Evolutionary conservation across 2,888 invertebrate genomes (phyloP), one percentile per base, ranked within the genome.

Genomic region (Epiblema foenella): DNA sequence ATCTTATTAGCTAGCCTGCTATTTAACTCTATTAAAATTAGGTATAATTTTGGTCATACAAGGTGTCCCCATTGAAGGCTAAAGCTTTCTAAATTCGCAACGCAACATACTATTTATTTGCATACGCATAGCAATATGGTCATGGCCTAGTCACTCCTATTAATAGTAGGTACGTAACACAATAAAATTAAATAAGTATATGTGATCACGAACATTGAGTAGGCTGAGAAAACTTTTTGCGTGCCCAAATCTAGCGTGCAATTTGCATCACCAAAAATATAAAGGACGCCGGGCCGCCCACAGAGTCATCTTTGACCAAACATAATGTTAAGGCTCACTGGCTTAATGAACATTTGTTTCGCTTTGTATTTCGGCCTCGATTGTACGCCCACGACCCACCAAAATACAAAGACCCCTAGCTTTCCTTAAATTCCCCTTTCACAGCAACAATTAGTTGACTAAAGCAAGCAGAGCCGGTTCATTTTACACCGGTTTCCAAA

Each of bases 281-380:
- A 77, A 76, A 77, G 77, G 75, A 69, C 71, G 73, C 77, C 77
- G 79, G 81, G 68, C 77, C 85, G 82, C 88, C 87, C 82, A 88
- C 87, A 76, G 72, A 63, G 73, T 74, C 64, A 77, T 74, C 73
- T 76, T 77, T 75, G 74, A 75, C 76, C 75, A 77, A 79, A 78
- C 68, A 76, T 75, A 78, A 72, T 69, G 78, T 75, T 64, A 54
- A 64, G 64, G 51, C 77, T 76, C 78, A 77, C 77, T 77, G 79
- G 76, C 75, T 71, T 75, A 72, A 72, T 51, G 72, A 72, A 54
- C 65, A 39, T 69, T 71, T 71, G 71, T 76, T 72, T 75, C 75
- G 72, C 72, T 77, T 81, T 81, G 85, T 83, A 74, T 85, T 87
- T 84, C 84, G 88, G 81, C 90, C 89, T 89, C 87, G 86, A 84